Base-by-base conservation (phyloP, 2,888 invertebrate genomes). In the Himalopsyche tibetana region DNA sequence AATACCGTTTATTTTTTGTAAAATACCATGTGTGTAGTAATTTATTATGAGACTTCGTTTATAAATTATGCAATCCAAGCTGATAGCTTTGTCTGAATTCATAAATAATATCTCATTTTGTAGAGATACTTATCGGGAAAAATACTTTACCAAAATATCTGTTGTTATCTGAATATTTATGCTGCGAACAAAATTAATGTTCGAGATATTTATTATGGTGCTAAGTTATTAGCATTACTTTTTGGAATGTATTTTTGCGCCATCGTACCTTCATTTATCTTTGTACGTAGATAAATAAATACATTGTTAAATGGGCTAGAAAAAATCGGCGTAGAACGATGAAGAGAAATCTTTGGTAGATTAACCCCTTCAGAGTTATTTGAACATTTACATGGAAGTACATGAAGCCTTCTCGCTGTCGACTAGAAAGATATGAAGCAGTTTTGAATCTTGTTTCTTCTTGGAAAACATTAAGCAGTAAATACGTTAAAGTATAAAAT, bases 281-380 rank as follows among this genome's bases (percentile, higher is more conserved):
- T 74, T 74, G 36, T 74, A 74, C 74, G 36, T 74, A 74, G 74
- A 74, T 74, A 74, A 74, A 74, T 74, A 74, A 74, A 74, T 74
- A 74, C 74, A 74, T 36, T 74, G 74, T 74, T 74, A 12, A 74
- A 74, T 74, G 74, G 74, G 74, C 36, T 74, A 74, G 74, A 74
- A 74, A 74, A 74, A 74, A 74, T 74, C 74, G 74, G 74, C 74
- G 15, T 15, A 38, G 36, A 38, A 36, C 74, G 74, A 74, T 74
- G 74, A 74, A 74, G 74, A 74, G 74, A 74, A 74, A 74, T 74
- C 74, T 74, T 74, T 74, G 74, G 74, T 74, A 74, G 74, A 74
- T 74, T 74, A 74, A 74, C 74, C 74, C 36, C 74, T 74, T 74
- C 74, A 74, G 74, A 74, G 74, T 74, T 74, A 74, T 74, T 74